Conservation (phyloP, 2,113 vertebrate genomes). For the Meriones unguiculatus region DNA sequence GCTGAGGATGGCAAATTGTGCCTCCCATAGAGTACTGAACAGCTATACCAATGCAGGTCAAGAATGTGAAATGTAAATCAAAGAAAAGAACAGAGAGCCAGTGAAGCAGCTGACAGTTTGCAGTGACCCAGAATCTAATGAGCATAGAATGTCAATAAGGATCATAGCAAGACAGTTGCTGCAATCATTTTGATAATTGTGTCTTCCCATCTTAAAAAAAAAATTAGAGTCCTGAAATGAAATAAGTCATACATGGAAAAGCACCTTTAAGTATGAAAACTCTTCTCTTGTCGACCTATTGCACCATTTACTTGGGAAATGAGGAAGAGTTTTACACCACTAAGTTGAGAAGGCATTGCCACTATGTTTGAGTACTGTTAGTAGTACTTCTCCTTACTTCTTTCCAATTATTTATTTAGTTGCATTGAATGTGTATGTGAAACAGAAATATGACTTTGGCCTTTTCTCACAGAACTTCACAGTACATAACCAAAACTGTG, state of each 20-base stretch:
- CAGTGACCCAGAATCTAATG: slow-evolving; percentile 36
- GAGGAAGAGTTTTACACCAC: background rate
- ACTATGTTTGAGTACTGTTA: background rate
- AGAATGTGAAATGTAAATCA: slow-evolving; percentile 41
- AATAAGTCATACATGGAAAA: slow-evolving; percentile 15
- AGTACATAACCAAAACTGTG: background rate
- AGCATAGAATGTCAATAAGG: background rate
- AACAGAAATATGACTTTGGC: background rate
- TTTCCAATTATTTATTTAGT: background rate
- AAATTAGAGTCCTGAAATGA: slow-evolving; percentile 21
- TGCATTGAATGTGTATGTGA: background rate
- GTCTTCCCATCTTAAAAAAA: slow-evolving; percentile 7
- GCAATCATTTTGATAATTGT: slow-evolving; percentile 56
- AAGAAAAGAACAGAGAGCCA: background rate
- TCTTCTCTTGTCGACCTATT: background rate
- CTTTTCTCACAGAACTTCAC: background rate
- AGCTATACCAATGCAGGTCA: background rate
- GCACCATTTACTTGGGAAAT: background rate
- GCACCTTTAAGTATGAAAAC: background rate
- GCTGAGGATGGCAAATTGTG: background rate
- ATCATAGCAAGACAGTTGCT: slow-evolving; percentile 9
- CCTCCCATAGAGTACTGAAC: slow-evolving; percentile 17
- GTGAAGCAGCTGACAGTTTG: slow-evolving; percentile 38
- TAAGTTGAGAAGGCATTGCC: background rate
- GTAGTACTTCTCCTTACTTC: too few species aligned